Conservation (phyloP, 2,888 invertebrate species). For the Protonemura montana region DNA sequence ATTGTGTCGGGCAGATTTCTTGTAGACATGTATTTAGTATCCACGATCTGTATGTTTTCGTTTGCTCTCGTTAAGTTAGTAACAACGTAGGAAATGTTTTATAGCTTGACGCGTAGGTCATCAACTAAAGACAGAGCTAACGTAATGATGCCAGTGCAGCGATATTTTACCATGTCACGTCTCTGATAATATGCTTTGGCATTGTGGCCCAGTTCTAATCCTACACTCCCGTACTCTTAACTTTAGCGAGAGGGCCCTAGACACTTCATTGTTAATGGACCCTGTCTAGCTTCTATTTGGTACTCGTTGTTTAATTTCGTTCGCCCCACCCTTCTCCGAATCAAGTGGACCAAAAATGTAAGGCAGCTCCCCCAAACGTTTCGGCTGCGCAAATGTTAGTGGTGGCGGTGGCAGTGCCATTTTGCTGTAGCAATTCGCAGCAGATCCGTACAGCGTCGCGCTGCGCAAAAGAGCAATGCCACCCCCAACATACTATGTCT, state of each 20-base stretch:
- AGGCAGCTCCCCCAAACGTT: neutral
- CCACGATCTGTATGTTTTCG: conserved; percentile 32
- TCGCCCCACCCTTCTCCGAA: conserved; percentile 14
- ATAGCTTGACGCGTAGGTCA: conserved; percentile 7
- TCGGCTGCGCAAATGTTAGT: neutral
- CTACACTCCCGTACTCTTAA: conserved; percentile 10
- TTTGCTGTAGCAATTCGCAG: neutral
- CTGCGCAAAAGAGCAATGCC: neutral
- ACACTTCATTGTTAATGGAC: conserved; percentile 33
- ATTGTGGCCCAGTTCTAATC: conserved; percentile 10
- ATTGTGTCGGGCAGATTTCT: neutral
- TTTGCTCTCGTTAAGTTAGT: conserved; percentile 16
- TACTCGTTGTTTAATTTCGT: conserved; percentile 31
- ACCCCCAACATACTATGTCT: neutral
- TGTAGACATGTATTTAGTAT: conserved; percentile 7
- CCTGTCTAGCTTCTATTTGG: conserved; percentile 15
- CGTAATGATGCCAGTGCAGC: conserved; percentile 7
- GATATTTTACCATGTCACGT: conserved; percentile 25
- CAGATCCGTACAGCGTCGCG: neutral
- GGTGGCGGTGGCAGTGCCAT: neutral
- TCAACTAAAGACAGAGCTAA: conserved; percentile 32
- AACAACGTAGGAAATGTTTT: conserved; percentile 15
- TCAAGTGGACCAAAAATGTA: conserved; percentile 12
- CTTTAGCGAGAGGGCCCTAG: neutral
- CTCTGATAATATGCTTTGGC: neutral